Evolutionary conservation across 53 echinoderm and acorn worm species (phyloP).

Genomic region (Stichopus horrens): DNA sequence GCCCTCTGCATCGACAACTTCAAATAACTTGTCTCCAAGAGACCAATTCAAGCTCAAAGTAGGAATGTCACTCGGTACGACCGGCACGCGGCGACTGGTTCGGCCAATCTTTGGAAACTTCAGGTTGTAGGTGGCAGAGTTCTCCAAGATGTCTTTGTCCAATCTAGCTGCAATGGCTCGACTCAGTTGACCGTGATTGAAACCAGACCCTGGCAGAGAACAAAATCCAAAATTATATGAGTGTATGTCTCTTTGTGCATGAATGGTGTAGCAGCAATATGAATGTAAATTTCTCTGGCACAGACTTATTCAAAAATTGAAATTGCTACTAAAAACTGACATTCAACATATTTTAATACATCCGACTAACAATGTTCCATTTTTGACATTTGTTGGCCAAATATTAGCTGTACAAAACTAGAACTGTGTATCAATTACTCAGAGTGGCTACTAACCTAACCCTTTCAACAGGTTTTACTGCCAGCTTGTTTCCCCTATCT

Average conservation of each 20-base stretch:
- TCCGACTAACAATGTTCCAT: no score
- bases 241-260: background rate
- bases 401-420: no score
- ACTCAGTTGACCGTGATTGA: conserved; percentile 86
- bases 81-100: conserved; percentile 41
- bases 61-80: conserved; percentile 53
- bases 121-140: conserved; percentile 53
- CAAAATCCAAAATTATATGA: background rate
- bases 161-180: conserved; percentile 84
- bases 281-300: no score
- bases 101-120: conserved; percentile 75
- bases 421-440: no score
- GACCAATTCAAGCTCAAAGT: conserved; percentile 85
- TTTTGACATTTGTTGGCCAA: no score
- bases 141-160: conserved; percentile 61
- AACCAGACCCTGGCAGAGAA: conserved; percentile 65
- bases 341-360: no score
- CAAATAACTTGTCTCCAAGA: conserved; percentile 73
- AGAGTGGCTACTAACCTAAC: no score
- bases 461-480: no score
- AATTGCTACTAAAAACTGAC: no score
- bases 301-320: no score
- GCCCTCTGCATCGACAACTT: conserved; percentile 68
- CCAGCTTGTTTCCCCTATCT: no score
- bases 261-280: background rate